Evolutionary conservation across 1,140 invertebrate genomes (phyloP), one percentile per base, ranked within the genome.

Genomic region (Arctopsyche grandis): DNA sequence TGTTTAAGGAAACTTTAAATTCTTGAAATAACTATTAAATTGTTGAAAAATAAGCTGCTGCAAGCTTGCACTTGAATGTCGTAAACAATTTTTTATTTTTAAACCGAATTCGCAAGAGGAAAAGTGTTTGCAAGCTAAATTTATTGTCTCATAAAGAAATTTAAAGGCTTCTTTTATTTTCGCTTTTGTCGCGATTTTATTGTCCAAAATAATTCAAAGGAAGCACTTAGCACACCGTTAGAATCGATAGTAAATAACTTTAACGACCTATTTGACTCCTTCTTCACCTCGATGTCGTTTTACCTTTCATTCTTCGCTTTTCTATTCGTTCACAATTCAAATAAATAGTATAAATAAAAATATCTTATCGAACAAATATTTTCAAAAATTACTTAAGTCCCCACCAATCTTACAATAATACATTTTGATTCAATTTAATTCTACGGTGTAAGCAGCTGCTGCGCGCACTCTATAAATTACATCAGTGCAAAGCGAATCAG

Each of bases 191-290:
- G 19, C 63, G 3, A 26, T 26, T 66, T 66, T 66, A 66, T 22
- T 24, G 24, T 26, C 7, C 19, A 29, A 26, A 12, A 66, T 66
- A 66, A 66, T 66, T 66, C 63, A 66, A 66, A 66, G 22, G 12
- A 10, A 66, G 24, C 63, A 66, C 63, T 66, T 66, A 66, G 19
- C 63, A 26, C 24, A 22, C 21, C 63, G 63, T 66, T 66, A 66
- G 24, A 66, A 66, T 66, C 63, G 63, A 66, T 24, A 26, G 21
- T 66, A 66, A 66, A 66, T 66, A 66, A 26, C 24, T 66, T 66
- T 66, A 66, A 66, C 63, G 63, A 22, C 63, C 21, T 22, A 22
- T 66, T 66, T 66, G 22, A 29, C 63, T 66, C 24, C 24, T 14
- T 66, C 63, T 26, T 66, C 63, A 22, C 21, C 12, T 26, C 21